Percentiles rank a stretch among this genome's conserved stretches.
Evolutionary conservation across 2,797 vertebrate genomes (phyloP).

Genomic region (Argentina silus): DNA sequence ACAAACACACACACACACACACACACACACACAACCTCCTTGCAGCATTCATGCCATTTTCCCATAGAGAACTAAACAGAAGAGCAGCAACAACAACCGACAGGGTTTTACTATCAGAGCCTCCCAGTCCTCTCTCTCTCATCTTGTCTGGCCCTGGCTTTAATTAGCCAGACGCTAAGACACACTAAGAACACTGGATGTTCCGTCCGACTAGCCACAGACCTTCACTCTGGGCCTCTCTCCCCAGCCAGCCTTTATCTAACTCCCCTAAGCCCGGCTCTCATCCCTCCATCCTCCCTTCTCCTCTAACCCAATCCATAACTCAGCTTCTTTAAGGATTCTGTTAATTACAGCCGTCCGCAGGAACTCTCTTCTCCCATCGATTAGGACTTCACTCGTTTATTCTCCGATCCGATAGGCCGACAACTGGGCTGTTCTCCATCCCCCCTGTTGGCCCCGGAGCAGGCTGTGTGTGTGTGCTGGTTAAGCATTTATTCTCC

Average conservation of each 20-base stretch:
- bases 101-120: constrained; percentile 4
- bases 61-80: background rate
- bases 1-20: background rate
- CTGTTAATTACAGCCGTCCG: constrained; percentile 63
- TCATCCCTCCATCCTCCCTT: background rate
- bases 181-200: constrained; percentile 57
- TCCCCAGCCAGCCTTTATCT: constrained; percentile 27
- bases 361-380: constrained; percentile 36
- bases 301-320: constrained; percentile 10
- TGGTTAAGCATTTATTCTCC: constrained; percentile 56
- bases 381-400: constrained; percentile 51
- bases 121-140: constrained; percentile 6
- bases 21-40: background rate
- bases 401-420: constrained; percentile 44
- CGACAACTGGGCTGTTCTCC: background rate
- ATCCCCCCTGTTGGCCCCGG: too few relatives aligned
- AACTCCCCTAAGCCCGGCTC: background rate
- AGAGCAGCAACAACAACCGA: background rate
- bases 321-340: constrained; percentile 41
- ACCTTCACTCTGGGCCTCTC: constrained; percentile 40
- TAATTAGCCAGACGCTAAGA: constrained; percentile 66
- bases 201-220: constrained; percentile 58
- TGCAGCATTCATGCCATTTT: background rate
- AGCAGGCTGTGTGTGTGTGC: constrained; percentile 23
- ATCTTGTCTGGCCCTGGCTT: constrained; percentile 51